Evolutionary conservation across 2,113 vertebrate species (phyloP).

Genomic region (Laterallus jamaicensis): DNA sequence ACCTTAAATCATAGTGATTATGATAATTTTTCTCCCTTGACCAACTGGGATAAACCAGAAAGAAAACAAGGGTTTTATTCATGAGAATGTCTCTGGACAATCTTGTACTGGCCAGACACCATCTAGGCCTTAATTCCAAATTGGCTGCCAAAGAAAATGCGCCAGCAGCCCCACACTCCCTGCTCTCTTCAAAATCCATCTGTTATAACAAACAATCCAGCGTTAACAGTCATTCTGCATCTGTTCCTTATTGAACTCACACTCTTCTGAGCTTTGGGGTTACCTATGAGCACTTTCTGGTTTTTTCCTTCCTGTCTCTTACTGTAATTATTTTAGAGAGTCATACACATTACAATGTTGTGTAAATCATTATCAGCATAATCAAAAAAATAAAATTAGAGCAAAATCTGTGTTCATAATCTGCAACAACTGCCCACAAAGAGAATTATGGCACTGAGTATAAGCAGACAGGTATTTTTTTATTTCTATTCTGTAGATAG

Average conservation of each 20-base stretch:
- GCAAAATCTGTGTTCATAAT: background rate
- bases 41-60: background rate
- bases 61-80: background rate
- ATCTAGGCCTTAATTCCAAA: background rate
- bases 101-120: background rate
- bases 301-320: background rate
- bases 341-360: background rate
- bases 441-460: background rate
- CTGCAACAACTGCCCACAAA: background rate
- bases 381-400: background rate
- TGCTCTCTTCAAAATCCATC: conserved; percentile 20
- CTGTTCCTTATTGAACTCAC: background rate
- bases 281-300: background rate
- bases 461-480: background rate
- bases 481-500: background rate
- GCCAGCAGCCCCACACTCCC: background rate
- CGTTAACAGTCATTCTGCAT: background rate
- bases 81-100: background rate
- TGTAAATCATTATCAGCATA: background rate
- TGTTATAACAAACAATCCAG: background rate
- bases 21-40: background rate
- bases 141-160: background rate
- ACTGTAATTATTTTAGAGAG: background rate
- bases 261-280: background rate
- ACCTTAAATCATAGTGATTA: background rate